A percentile compares a stretch with the other conserved stretches of the same genome.
Conservation (phyloP, 2,113 vertebrate species). For the Rhea pennata region DNA sequence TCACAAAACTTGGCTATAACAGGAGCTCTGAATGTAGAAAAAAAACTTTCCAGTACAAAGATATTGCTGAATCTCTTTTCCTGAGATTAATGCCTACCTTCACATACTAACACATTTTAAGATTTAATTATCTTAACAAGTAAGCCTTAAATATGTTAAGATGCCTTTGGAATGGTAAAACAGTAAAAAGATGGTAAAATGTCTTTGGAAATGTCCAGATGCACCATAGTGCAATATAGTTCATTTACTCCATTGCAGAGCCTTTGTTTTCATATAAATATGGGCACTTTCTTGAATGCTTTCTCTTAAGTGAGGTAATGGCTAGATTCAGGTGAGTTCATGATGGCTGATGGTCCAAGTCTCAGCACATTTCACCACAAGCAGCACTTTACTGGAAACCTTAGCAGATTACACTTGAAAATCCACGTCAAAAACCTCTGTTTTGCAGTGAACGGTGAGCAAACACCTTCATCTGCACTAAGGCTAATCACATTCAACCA, state of each 20-base stretch:
- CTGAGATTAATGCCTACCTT: neutral
- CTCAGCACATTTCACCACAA: neutral
- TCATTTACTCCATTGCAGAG: neutral
- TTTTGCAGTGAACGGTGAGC: neutral
- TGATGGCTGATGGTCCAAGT: neutral
- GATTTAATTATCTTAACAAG: neutral
- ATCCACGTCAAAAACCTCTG: neutral
- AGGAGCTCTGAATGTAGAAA: neutral
- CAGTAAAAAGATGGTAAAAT: no score
- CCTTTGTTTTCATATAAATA: neutral
- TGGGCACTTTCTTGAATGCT: neutral
- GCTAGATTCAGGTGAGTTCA: neutral
- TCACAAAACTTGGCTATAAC: neutral
- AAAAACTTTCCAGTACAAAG: neutral
- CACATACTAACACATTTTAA: neutral
- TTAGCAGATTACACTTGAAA: neutral
- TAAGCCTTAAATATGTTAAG: neutral
- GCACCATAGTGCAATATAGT: neutral
- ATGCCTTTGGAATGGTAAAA: no score
- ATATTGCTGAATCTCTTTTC: neutral
- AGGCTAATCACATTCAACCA: neutral
- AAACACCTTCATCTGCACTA: neutral
- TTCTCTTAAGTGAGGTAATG: neutral
- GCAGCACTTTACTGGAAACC: neutral
- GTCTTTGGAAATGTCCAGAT: neutral